Base-by-base conservation (phyloP, 1,140 invertebrate species). In the Dendrolimus punctatus region DNA sequence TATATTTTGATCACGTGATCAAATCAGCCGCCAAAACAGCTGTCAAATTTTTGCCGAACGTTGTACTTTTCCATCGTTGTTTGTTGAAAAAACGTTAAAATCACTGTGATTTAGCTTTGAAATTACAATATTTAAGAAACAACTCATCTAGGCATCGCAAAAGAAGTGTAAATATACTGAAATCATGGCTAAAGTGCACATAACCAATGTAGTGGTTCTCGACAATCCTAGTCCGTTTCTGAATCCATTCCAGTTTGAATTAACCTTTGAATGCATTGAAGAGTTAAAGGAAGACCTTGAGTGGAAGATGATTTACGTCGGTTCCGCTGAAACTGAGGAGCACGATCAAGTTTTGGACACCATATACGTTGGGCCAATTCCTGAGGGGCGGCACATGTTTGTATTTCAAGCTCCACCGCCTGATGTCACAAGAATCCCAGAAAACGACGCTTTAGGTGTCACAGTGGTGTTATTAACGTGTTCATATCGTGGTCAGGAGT, bases 251-350 rank as follows among this genome's bases (percentile, higher is more conserved):
- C 96, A 99, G 85, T 99, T 99, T 85, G 98, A 99, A 90, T 92
- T 99, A 49, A 98, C 97, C 5, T 99, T 99, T 81, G 98, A 99
- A 85, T 99, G 97, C 75, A 96, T 98, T 58, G 97, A 99, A 88
- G 96, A 98, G 82, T 82, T 99, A 1, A 96, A 97, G 78, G 79
- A 88, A 93, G 98, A 99, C 92, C 88, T 99, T 38, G 98, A 99
- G 90, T 99, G 98, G 98, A 99, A 98, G 87, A 98, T 99, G 90
- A 99, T 99, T 61, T 99, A 99, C 87, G 98, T 99, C 39, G 98
- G 98, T 2, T 98, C 96, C 40, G 98, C 98, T 0, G 98, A 99
- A 85, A 98, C 95, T 40, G 96, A 98, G 75, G 96, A 98, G 58
- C 95, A 98, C 76, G 98, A 99, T 83, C 96, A 98, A 83, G 91